phyloP scores from a whole-genome alignment of 2,888 invertebrate genomes.

The Cataglyphis rosenhaueri region DNA sequence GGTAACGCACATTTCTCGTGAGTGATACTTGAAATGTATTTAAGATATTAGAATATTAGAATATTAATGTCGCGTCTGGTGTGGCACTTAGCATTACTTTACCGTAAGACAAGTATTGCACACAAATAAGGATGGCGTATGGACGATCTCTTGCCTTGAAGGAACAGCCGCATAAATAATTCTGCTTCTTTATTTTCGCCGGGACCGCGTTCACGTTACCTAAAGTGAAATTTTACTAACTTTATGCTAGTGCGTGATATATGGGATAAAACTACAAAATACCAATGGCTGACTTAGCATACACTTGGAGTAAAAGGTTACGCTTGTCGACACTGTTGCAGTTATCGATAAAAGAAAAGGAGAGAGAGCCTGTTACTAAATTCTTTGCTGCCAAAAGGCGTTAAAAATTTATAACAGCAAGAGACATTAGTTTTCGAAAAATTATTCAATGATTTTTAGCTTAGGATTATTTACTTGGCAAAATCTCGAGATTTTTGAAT shows the following conservation, averaged over 20 bases:
- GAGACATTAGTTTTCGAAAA: background rate
- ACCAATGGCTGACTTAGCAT: slow-evolving; percentile 21
- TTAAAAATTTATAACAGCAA: slow-evolving; percentile 17
- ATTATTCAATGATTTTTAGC: background rate
- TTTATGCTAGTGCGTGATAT: slow-evolving; percentile 43
- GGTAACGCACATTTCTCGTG: slow-evolving; percentile 5
- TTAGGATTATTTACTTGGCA: background rate
- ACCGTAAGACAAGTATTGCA: slow-evolving; percentile 36
- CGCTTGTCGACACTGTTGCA: slow-evolving; percentile 19
- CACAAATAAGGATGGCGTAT: slow-evolving; percentile 41
- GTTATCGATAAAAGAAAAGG: slow-evolving; percentile 30
- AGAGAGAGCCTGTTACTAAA: background rate
- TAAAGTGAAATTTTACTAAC: slow-evolving; percentile 52
- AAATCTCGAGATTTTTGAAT: background rate
- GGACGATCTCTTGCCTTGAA: slow-evolving; percentile 44
- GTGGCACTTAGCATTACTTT: slow-evolving; percentile 47
- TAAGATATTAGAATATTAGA: slow-evolving; percentile 37
- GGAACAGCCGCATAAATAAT: slow-evolving; percentile 53
- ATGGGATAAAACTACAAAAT: slow-evolving; percentile 38
- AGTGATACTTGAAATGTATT: slow-evolving; percentile 41
- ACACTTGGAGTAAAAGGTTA: slow-evolving; percentile 17
- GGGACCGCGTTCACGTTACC: slow-evolving; percentile 32
- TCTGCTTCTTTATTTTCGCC: slow-evolving; percentile 43
- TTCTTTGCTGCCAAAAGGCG: slow-evolving; percentile 63
- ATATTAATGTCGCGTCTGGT: slow-evolving; percentile 39